Evolutionary conservation across 1,140 invertebrate genomes (phyloP).

Genomic region (Drosophila bocki): DNA sequence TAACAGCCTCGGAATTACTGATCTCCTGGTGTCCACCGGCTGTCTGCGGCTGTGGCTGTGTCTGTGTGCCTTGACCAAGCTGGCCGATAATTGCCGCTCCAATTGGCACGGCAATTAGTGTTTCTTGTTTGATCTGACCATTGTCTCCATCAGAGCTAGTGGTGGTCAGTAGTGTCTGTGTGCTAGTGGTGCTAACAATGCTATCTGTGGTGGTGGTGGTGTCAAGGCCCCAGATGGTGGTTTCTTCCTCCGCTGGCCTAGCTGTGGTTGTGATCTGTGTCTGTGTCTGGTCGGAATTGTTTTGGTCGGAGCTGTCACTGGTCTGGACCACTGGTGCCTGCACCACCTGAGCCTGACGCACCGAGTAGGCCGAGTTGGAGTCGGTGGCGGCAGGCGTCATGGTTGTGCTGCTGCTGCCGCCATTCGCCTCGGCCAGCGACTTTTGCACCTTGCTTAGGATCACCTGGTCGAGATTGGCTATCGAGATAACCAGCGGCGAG

Average conservation of each 20-base stretch:
- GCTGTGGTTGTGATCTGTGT: constrained; percentile 6
- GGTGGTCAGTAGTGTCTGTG: background rate
- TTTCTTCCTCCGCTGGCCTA: constrained; percentile 19
- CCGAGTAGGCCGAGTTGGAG: constrained; percentile 71
- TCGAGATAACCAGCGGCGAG: constrained; percentile 84
- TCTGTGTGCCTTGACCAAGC: constrained; percentile 27
- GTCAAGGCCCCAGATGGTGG: constrained; percentile 22
- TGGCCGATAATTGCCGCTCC: constrained; percentile 34
- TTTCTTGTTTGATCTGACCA: constrained; percentile 14
- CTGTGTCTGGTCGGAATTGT: constrained; percentile 3
- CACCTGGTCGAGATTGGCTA: constrained; percentile 85
- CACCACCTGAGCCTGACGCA: constrained; percentile 61
- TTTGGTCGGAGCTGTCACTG: background rate
- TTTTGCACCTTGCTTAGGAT: constrained; percentile 81
- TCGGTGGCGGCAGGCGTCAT: constrained; percentile 42
- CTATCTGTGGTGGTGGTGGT: background rate
- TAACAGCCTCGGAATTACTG: constrained; percentile 6
- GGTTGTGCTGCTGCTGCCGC: constrained; percentile 15
- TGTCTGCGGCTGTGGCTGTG: background rate
- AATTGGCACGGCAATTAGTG: constrained; percentile 32
- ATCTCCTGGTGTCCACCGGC: constrained; percentile 11
- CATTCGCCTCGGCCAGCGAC: constrained; percentile 37
- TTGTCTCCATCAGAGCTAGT: background rate
- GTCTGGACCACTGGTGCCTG: constrained; percentile 39
- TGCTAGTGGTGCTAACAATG: background rate